phyloP scores from a whole-genome alignment of 1,140 invertebrate species.

The Mizuhopecten yessoensis region DNA sequence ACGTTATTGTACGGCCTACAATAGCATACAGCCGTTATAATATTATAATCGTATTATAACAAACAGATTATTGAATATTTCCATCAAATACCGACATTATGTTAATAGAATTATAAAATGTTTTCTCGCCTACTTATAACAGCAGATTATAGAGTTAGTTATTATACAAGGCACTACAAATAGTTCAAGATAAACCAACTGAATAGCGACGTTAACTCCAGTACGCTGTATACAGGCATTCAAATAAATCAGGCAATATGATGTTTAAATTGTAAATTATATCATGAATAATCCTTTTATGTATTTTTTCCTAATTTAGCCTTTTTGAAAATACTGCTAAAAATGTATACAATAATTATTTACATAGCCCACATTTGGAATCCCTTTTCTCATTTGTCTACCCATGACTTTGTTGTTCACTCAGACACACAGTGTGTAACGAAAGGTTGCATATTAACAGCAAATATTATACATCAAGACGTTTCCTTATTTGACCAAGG shows the following conservation, averaged over 20 bases:
- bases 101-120: constrained; percentile 20
- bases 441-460: too few species aligned
- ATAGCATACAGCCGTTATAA: background rate
- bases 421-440: too few species aligned
- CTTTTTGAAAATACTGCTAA: background rate
- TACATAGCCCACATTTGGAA: background rate
- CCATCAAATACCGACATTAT: background rate
- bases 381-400: too few species aligned
- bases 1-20: background rate
- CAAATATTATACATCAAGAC: too few species aligned
- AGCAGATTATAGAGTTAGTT: background rate
- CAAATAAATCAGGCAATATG: background rate
- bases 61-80: constrained; percentile 31
- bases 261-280: constrained; percentile 4
- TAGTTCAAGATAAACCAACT: too few species aligned
- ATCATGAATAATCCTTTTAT: background rate
- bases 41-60: background rate
- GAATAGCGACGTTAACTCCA: background rate
- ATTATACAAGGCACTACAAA: constrained; percentile 6
- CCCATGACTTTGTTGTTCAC: too few species aligned
- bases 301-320: too few species aligned
- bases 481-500: too few species aligned
- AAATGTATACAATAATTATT: background rate
- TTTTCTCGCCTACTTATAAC: background rate
- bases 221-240: background rate